phyloP scores from a whole-genome alignment of 2,113 vertebrate species.

The Epinephelus lanceolatus region DNA sequence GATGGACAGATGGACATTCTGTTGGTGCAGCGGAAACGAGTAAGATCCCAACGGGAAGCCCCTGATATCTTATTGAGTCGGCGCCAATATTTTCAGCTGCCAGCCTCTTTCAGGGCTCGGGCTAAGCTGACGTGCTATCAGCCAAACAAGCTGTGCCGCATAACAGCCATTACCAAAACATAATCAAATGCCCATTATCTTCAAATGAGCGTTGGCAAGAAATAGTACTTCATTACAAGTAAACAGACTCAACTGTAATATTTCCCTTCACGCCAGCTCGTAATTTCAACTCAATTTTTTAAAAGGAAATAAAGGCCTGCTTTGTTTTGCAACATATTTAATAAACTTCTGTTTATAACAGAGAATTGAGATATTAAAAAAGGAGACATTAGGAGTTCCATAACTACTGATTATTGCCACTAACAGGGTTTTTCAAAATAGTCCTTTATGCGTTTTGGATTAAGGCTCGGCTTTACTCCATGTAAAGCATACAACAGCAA shows the following conservation, averaged over 20 bases:
- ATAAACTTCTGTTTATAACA: not conserved
- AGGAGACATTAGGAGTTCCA: not conserved
- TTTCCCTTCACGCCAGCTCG: constrained; percentile 1
- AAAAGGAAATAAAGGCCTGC: constrained; percentile 23
- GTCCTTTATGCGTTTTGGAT: not conserved
- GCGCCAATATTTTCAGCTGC: constrained; percentile 51
- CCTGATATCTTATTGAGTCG: constrained; percentile 38
- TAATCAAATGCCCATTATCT: constrained; percentile 61
- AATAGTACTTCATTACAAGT: constrained; percentile 26
- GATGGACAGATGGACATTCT: constrained; percentile 9
- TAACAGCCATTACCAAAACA: constrained; percentile 48
- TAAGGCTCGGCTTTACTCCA: not conserved
- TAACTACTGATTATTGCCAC: not conserved
- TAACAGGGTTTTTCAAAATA: not conserved
- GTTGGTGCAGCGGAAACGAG: constrained; percentile 11
- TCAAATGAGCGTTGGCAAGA: constrained; percentile 36
- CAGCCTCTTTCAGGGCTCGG: constrained; percentile 18
- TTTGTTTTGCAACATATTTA: constrained; percentile 28
- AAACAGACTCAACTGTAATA: constrained; percentile 28
- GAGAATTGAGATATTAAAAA: not conserved
- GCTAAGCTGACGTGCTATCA: constrained; percentile 29
- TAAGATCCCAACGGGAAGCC: constrained; percentile 14
- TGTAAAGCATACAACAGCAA: not conserved
- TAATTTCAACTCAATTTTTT: constrained; percentile 26
- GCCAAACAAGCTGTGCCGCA: constrained; percentile 50